A percentile compares a stretch with the other conserved stretches of the same genome.
Conservation (phyloP, 2,113 vertebrate genomes). For the Lucifuga dentata region DNA sequence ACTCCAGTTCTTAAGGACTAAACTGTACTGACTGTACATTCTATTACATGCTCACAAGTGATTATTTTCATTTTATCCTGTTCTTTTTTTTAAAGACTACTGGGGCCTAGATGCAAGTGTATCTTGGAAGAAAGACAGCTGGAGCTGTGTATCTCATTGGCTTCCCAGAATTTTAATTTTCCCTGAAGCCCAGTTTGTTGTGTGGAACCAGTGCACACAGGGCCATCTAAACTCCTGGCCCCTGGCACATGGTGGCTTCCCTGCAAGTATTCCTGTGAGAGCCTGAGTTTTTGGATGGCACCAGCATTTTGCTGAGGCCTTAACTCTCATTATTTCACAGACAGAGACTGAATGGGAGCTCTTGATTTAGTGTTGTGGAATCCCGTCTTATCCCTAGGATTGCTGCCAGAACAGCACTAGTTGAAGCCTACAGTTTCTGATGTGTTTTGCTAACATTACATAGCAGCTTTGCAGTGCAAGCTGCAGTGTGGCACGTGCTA, state of each 20-base stretch:
- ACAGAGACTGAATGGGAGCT: conserved; percentile 13
- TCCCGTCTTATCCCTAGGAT: background rate
- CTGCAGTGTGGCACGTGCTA: conserved; percentile 21
- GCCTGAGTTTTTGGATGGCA: conserved; percentile 25
- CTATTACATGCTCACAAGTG: too few species aligned
- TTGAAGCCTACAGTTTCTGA: background rate
- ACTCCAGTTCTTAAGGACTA: too few species aligned
- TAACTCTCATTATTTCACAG: conserved; percentile 17
- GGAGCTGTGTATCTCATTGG: background rate
- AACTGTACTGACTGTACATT: too few species aligned
- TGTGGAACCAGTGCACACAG: conserved; percentile 27
- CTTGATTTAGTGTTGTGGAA: conserved; percentile 32
- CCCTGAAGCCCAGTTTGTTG: conserved; percentile 33
- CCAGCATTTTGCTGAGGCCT: conserved; percentile 16
- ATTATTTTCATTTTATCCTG: too few species aligned
- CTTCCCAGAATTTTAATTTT: conserved; percentile 40
- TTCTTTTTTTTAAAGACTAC: too few species aligned
- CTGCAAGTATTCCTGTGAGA: conserved; percentile 29
- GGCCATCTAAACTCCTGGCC: conserved; percentile 28
- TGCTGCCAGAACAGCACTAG: conserved; percentile 27
- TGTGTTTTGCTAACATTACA: conserved; percentile 10
- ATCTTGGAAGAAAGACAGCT: background rate
- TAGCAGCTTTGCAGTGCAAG: conserved; percentile 33
- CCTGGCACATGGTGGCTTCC: background rate
- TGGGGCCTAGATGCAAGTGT: conserved; percentile 4